Conservation (phyloP, 2,113 vertebrate species). For the Pedetes capensis region DNA sequence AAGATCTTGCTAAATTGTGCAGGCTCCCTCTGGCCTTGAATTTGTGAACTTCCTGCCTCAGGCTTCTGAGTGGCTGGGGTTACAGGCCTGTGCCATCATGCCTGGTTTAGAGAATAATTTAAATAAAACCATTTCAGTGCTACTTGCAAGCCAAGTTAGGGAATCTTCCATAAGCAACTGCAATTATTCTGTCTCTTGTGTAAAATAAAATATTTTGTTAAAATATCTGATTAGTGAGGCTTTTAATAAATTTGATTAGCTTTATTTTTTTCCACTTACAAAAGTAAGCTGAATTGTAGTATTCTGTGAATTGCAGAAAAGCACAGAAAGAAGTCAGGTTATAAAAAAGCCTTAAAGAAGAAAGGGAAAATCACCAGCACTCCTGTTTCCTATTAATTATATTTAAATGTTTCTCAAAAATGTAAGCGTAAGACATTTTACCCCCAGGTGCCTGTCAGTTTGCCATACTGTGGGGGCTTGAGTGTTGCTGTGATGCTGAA, state of each 20-base stretch:
- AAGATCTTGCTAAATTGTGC: no score
- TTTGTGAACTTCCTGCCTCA: no score
- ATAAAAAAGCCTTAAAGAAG: neutral
- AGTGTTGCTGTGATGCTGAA: no score
- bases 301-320: neutral
- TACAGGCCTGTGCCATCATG: no score
- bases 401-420: neutral
- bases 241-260: conserved; percentile 22
- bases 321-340: neutral
- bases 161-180: neutral
- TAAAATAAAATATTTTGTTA: conserved; percentile 35
- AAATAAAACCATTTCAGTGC: conserved; percentile 30
- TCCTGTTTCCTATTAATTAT: neutral
- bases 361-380: neutral
- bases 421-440: neutral
- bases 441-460: no score
- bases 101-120: conserved; percentile 31
- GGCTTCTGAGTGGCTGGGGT: no score
- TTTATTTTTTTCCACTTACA: neutral
- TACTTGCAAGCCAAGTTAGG: neutral
- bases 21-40: no score
- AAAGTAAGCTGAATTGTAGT: conserved; percentile 7
- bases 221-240: neutral
- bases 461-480: no score
- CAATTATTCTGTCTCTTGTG: neutral